Evolutionary conservation across 2,797 vertebrate species (phyloP).

Genomic region (Cebuella pygmaea): DNA sequence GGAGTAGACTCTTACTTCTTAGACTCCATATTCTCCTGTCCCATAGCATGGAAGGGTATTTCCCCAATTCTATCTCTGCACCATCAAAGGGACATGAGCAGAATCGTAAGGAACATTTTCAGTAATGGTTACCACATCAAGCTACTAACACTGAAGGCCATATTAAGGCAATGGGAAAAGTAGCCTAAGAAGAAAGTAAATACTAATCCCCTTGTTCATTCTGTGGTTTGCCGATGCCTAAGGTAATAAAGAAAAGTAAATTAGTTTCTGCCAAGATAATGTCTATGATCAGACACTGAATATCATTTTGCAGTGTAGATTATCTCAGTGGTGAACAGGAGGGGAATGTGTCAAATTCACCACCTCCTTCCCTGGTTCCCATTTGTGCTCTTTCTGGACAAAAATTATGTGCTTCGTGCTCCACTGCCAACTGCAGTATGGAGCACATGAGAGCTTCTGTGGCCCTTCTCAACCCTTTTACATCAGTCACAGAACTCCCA

Average conservation of each 20-base stretch:
- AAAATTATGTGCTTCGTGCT: slow-evolving; percentile 56
- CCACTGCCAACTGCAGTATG: slow-evolving; percentile 31
- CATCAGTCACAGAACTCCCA: slow-evolving; percentile 73
- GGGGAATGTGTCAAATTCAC: not conserved
- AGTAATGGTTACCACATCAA: not conserved
- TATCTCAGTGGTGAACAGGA: slow-evolving; percentile 42
- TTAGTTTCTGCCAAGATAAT: slow-evolving; percentile 42
- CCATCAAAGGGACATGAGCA: not conserved
- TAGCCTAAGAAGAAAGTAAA: not conserved
- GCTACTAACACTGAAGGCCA: not conserved
- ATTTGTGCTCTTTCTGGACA: slow-evolving; percentile 50
- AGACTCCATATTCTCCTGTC: not conserved
- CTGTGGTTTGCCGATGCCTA: not conserved
- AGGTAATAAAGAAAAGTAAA: slow-evolving; percentile 54
- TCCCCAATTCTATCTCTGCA: not conserved
- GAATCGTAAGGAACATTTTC: not conserved
- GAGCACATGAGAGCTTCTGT: slow-evolving; percentile 56
- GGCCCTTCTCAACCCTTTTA: slow-evolving; percentile 62
- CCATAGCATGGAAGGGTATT: not conserved
- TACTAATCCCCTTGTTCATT: not conserved
- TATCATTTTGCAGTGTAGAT: slow-evolving; percentile 31
- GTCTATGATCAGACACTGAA: not conserved
- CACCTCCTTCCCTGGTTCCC: slow-evolving; percentile 27
- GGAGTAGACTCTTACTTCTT: not conserved
- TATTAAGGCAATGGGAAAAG: not conserved